Evolutionary conservation across 1,140 invertebrate genomes (phyloP).

Genomic region (Drosophila kanapiae): DNA sequence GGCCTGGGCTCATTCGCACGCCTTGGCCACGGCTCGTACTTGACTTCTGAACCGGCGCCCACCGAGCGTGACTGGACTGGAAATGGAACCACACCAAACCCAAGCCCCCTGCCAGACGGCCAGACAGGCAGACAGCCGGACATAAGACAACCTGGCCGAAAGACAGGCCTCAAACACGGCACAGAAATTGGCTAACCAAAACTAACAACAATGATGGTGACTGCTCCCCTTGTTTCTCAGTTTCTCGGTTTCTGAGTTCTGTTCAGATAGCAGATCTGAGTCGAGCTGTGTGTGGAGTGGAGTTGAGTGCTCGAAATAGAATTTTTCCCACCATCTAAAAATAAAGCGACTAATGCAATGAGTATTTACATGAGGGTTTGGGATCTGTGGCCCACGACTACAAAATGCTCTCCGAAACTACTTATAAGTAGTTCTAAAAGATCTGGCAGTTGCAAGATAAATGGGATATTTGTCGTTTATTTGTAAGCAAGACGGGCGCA

Average conservation of each 20-base stretch:
- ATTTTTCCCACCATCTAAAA: slow-evolving; percentile 82
- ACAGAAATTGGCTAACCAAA: slow-evolving; percentile 72
- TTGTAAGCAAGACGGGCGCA: slow-evolving; percentile 17
- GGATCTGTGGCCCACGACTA: slow-evolving; percentile 36
- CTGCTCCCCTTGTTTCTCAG: slow-evolving; percentile 38
- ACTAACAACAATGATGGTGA: slow-evolving; percentile 71
- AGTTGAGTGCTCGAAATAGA: slow-evolving; percentile 67
- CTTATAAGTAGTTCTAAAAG: neutral
- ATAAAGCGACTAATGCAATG: slow-evolving; percentile 65
- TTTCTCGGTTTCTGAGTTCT: slow-evolving; percentile 52
- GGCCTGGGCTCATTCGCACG: slow-evolving; percentile 74
- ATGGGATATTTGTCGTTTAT: slow-evolving; percentile 39
- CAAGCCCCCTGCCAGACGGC: slow-evolving; percentile 17
- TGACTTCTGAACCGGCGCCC: slow-evolving; percentile 81
- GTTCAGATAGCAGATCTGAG: slow-evolving; percentile 75
- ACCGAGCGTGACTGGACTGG: slow-evolving; percentile 79
- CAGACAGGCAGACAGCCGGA: neutral
- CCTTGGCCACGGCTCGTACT: slow-evolving; percentile 72
- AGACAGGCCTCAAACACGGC: slow-evolving; percentile 57
- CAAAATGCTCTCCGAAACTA: slow-evolving; percentile 25
- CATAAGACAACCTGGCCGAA: slow-evolving; percentile 28
- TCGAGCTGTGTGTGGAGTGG: slow-evolving; percentile 43
- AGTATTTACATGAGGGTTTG: slow-evolving; percentile 36
- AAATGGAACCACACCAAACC: slow-evolving; percentile 46
- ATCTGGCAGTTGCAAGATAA: slow-evolving; percentile 17